Base-by-base conservation (phyloP, 92 coral and sea anemone genomes). In the Actinostola sp. region DNA sequence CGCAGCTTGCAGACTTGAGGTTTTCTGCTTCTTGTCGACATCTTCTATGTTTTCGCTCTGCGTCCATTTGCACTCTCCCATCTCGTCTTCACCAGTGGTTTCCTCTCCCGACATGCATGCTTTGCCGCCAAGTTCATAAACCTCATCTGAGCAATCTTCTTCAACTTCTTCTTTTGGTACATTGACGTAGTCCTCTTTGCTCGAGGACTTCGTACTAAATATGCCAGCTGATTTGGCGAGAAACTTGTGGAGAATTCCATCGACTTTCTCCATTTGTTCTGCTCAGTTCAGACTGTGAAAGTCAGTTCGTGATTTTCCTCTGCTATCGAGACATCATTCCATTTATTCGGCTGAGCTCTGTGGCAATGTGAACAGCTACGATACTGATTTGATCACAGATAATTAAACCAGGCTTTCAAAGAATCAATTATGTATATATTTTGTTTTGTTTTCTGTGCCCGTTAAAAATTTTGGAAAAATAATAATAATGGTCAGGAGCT, bases 1-100 rank as follows among this genome's bases (percentile, higher is more conserved):
- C 0, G 97, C 90, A 29, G 99, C 97, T 72, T 95, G 99, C 42
- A 95, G 51, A 27, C 87, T 89, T 13, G 99, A 87, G 0, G 99
- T 88, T 16, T 71, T 86, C 44, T 87, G 76, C 52, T 88, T 72
- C 19, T 62, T 77, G 30, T 77, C 79, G 36, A 80, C 77, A 0
- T 63, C 20, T 23, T 59, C 70, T 30, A 72, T 88, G 0, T 54
- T 59, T 13, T 62, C 60, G 5, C 44, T 61, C 16, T 70, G 75
- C 38, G 61, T 76, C n/a, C n/a, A n/a, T n/a, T n/a, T n/a, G n/a
- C n/a, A n/a, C n/a, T n/a, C n/a, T n/a, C n/a, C n/a, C n/a, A n/a
- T n/a, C 26, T 89, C 82, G 32, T 75, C 70, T 28, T 82, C 86
- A 2, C 30, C 52, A 1, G 57, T 63, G 24, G 71, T 86, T 46